Conservation (phyloP, 2,888 invertebrate genomes). For the Sthenelais limicola region DNA sequence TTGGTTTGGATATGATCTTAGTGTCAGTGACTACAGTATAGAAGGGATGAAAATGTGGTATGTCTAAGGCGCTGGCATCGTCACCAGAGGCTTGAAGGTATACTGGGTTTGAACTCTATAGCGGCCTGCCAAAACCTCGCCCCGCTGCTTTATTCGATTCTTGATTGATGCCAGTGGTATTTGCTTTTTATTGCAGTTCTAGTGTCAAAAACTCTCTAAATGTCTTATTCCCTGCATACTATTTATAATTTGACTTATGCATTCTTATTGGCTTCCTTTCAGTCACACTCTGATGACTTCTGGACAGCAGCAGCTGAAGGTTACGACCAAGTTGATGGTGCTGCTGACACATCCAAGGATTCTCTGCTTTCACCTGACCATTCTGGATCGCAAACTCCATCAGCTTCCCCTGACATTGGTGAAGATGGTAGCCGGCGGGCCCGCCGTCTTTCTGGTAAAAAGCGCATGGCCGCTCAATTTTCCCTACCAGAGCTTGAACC, state of each 20-base stretch:
- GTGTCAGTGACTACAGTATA: too few relatives aligned
- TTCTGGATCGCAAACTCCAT: too few relatives aligned
- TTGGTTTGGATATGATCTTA: too few relatives aligned
- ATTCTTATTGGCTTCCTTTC: not conserved
- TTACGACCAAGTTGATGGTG: not conserved
- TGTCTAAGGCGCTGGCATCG: too few relatives aligned
- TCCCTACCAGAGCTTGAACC: constrained; percentile 20
- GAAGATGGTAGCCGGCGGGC: constrained; percentile 2
- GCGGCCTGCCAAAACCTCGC: too few relatives aligned
- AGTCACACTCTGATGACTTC: constrained; percentile 1
- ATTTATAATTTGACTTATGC: too few relatives aligned
- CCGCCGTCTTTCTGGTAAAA: not conserved
- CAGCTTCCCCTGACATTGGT: constrained; percentile 13
- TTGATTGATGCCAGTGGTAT: too few relatives aligned
- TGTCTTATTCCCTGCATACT: too few relatives aligned
- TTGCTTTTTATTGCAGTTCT: not conserved
- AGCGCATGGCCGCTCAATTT: constrained; percentile 24
- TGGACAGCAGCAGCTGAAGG: constrained; percentile 1
- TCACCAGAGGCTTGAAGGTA: too few relatives aligned
- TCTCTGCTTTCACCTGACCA: constrained; percentile 6
- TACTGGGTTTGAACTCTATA: too few relatives aligned
- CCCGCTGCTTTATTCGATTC: too few relatives aligned
- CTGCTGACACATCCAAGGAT: not conserved
- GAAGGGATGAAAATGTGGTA: too few relatives aligned
- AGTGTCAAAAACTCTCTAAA: not conserved